These are phyloP conservation scores for Ondatra zibethicus DNA, from an alignment of 2,113 vertebrate genomes.

Conservation along the genomic window DNA sequence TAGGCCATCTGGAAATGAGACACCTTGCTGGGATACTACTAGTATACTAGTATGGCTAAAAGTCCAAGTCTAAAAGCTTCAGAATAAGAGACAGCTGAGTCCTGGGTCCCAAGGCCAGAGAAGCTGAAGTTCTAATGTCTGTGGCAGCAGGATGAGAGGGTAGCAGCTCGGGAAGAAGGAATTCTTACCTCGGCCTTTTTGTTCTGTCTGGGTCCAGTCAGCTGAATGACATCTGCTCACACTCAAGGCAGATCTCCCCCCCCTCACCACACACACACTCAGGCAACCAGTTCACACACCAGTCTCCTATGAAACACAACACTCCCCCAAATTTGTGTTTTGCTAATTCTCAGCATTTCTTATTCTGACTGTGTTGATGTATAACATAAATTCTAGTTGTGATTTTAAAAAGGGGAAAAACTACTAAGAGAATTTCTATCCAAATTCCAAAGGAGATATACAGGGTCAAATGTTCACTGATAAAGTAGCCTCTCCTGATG, in stretches of 20 bases:
- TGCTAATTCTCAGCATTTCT: neutral
- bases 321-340: accelerated
- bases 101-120: neutral
- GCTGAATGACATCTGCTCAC: no score
- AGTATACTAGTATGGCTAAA: neutral
- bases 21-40: neutral
- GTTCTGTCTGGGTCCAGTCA: neutral
- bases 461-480: neutral
- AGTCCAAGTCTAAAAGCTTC: neutral
- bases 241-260: neutral
- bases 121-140: no score
- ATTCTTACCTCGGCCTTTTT: neutral
- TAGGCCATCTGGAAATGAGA: neutral
- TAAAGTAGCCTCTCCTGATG: neutral
- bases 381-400: neutral
- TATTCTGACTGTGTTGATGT: neutral
- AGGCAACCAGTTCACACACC: neutral
- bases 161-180: neutral
- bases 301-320: neutral
- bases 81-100: neutral
- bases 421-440: neutral
- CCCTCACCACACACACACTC: no score
- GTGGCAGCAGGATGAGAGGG: neutral
- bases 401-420: neutral
- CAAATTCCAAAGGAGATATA: neutral